Evolutionary conservation across 2,888 invertebrate genomes (phyloP), one percentile per base, ranked within the genome.

Genomic region (Hirtodrosophila alboralis): DNA sequence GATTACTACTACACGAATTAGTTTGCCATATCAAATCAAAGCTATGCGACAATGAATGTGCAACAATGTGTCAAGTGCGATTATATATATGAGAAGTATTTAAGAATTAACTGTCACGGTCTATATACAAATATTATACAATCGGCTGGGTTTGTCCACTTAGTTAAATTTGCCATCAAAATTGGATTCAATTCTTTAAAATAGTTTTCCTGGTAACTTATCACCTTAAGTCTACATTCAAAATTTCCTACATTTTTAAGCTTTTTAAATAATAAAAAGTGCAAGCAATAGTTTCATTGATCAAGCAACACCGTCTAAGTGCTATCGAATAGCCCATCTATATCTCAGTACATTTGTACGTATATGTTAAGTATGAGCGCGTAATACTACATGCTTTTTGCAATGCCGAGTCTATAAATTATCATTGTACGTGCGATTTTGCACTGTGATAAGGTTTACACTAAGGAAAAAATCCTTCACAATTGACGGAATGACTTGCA

Each of bases 361-460:
- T 18, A 18, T 7, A 14, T 13, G 23, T 10, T 26, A 9, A 12
- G 18, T 41, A 31, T 48, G 26, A 12, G 12, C 21, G 47, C 14
- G 2, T 59, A 16, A 7, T 47, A 28, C 23, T 16, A 34, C 57
- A 49, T 26, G 3, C 23, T 10, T 18, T n/a, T 49, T 31, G 30
- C 48, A 12, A 41, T 57, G 45, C 3, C 38, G 28, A 47, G 47
- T 41, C 33, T 44, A 13, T 37, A 52, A 49, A 56, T 69, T 74
- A 73, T 73, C 73, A 12, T 18, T 49, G 63, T 84, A 80, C 80
- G 84, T 80, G 80, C 73, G 62, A 56, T 78, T 78, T 84, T 65
- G 58, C 62, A 61, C 37, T 34, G 4, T 7, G 81, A 80, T 80
- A 80, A 80, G 61, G 59, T 9, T 16, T 18, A 13, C 5, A 14